Percentiles rank a stretch among this genome's conserved stretches.
Conservation (phyloP, 2,797 vertebrate species). For the Mus minutoides region DNA sequence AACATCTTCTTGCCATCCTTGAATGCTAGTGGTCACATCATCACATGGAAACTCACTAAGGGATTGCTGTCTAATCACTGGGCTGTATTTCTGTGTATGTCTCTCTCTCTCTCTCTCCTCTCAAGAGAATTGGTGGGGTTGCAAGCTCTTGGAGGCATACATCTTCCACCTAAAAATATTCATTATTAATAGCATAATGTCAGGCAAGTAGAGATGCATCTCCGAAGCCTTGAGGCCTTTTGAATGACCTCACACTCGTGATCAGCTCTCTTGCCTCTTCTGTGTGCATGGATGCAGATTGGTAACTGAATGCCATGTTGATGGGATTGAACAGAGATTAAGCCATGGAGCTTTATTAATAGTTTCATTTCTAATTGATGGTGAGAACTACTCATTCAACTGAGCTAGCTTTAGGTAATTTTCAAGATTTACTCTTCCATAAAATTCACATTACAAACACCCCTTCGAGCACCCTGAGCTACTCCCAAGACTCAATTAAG, state of each 20-base stretch:
- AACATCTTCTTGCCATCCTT: neutral
- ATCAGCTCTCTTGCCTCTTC: neutral
- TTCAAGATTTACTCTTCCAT: conserved; percentile 39
- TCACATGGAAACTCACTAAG: neutral
- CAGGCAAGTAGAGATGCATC: neutral
- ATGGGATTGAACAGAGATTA: neutral
- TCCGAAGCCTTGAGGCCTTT: neutral
- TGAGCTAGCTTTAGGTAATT: conserved; percentile 13
- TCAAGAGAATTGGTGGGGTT: neutral
- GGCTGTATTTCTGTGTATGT: neutral
- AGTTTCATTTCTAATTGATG: conserved; percentile 32
- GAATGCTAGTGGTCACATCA: neutral
- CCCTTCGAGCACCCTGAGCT: neutral
- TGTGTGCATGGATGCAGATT: neutral
- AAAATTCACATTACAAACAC: neutral
- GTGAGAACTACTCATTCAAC: neutral
- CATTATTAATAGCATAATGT: neutral
- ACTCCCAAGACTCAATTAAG: neutral
- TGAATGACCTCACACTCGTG: conserved; percentile 1
- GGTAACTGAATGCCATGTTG: neutral
- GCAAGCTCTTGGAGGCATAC: neutral
- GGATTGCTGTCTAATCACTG: neutral
- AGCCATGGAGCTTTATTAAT: neutral
- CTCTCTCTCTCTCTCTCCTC: neutral
- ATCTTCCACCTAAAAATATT: neutral